Percentiles rank a stretch among this genome's conserved stretches.
Evolutionary conservation across 2,113 vertebrate genomes (phyloP).

Genomic region (Motacilla alba): DNA sequence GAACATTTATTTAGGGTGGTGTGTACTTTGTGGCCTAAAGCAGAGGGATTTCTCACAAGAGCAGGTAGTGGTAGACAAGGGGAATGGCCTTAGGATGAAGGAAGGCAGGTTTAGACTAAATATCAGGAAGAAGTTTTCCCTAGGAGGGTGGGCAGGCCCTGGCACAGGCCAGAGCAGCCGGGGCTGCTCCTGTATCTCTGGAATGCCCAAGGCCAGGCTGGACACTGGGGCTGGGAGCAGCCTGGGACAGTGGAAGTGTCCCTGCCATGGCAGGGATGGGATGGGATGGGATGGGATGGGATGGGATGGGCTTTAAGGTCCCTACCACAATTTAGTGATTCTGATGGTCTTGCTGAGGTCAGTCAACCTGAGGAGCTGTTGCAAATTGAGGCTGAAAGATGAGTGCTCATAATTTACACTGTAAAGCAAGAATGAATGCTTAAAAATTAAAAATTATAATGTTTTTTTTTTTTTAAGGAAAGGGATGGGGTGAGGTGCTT

Average conservation of each 20-base stretch:
- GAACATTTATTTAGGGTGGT: fast-evolving
- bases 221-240: too few species aligned
- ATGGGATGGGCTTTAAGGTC: background rate
- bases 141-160: too few species aligned
- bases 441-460: background rate
- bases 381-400: background rate
- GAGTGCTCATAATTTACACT: fast-evolving
- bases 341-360: background rate
- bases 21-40: background rate
- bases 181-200: too few species aligned
- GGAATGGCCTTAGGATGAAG: background rate
- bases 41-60: background rate
- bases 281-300: too few species aligned
- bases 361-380: background rate
- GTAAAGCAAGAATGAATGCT: background rate
- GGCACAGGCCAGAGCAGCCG: too few species aligned
- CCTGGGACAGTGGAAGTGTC: too few species aligned
- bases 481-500: background rate
- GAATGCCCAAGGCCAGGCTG: too few species aligned
- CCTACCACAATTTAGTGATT: background rate
- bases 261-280: background rate
- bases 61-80: too few species aligned
- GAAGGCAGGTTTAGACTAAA: background rate
- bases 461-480: background rate
- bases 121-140: too few species aligned